A percentile compares a stretch with the other conserved stretches of the same genome.
These are phyloP conservation scores for Ophion obscuratus DNA, from an alignment of 2,888 invertebrate species.

Conservation along the genomic window DNA sequence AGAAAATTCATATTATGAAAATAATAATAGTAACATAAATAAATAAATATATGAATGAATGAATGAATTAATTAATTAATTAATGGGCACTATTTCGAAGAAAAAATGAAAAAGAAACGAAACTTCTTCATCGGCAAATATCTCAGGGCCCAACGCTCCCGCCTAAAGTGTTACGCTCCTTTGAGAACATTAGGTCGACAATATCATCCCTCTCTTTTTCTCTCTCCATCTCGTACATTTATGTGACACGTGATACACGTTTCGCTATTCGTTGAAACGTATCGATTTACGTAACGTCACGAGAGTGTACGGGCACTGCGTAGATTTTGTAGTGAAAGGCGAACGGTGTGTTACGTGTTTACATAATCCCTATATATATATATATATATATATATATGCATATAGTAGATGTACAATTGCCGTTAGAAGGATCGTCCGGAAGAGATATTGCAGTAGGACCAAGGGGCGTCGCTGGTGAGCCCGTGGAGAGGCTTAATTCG, in stretches of 20 bases:
- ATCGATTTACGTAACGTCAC: neutral
- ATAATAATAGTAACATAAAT: too few relatives aligned
- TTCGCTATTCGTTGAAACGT: neutral
- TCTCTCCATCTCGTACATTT: too few relatives aligned
- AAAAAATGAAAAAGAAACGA: too few relatives aligned
- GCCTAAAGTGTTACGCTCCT: too few relatives aligned
- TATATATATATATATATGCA: neutral
- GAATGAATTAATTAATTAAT: too few relatives aligned
- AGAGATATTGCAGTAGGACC: constrained; percentile 27
- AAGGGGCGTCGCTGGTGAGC: constrained; percentile 33
- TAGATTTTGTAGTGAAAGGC: constrained; percentile 18
- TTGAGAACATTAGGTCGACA: too few relatives aligned
- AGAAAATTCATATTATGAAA: too few relatives aligned
- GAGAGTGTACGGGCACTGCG: constrained; percentile 6
- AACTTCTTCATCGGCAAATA: too few relatives aligned
- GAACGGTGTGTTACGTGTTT: constrained; percentile 9
- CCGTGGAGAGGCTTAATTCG: constrained; percentile 66
- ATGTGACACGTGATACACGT: neutral
- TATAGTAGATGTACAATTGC: neutral
- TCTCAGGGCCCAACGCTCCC: too few relatives aligned
- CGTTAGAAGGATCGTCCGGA: constrained; percentile 28
- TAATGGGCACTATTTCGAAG: too few relatives aligned
- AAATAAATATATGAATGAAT: too few relatives aligned
- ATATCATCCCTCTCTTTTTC: too few relatives aligned
- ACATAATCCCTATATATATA: neutral